Base-by-base conservation (phyloP, 2,113 vertebrate genomes). In the Python bivittatus region DNA sequence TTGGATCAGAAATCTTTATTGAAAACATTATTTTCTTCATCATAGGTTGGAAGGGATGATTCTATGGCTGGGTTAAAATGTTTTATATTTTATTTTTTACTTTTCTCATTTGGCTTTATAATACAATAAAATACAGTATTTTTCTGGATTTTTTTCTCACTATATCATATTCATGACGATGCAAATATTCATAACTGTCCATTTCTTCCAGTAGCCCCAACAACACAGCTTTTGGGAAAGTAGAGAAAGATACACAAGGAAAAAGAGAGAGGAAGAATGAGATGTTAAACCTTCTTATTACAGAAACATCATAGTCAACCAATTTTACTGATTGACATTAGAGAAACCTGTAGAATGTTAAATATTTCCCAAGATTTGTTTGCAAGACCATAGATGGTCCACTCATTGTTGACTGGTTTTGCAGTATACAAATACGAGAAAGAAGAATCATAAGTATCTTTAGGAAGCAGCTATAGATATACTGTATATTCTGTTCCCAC, bases 21-120 rank as follows among this genome's bases (percentile, higher is more conserved):
- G 15, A 13, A 0, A 0, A 13, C 7, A 1, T 17, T 25, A n/a
- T 6, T 56, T 58, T 86, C 60, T 27, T 90, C 38, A 6, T 2
- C 33, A 64, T 17, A 1, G 88, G 83, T 48, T 20, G 11, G 61
- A 25, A 58, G 48, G 12, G 8, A 3, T 33, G 33, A 42, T 8
- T 52, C 1, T 42, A 83, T 4, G 29, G 23, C 48, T 48, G 48
- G 48, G 48, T 48, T 6, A 48, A 6, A 48, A 48, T 48, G 44
- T 48, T 48, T 48, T 48, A 48, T 48, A 48, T 48, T 48, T 48
- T 48, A 48, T 48, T 48, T 48, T 48, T 48, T 6, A 48, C 48
- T 48, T 48, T 48, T 48, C 48, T 48, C 48, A 3, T 48, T 48
- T 48, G 48, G 48, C 48, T 48, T 48, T 48, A 48, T 6, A 48